Conservation (phyloP, 2,113 vertebrate genomes). For the Brachypteracias leptosomus region DNA sequence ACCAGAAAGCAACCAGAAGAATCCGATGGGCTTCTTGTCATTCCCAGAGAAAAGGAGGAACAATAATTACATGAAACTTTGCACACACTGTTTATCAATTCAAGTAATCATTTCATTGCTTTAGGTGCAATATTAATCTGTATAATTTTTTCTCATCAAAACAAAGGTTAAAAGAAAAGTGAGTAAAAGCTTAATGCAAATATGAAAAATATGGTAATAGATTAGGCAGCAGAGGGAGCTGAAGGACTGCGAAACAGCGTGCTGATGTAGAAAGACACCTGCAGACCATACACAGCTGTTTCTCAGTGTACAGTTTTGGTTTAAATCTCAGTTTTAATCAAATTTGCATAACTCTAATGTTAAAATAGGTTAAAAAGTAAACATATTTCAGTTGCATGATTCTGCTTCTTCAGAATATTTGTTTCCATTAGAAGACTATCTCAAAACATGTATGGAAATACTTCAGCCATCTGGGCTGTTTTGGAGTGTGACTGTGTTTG, state of each 20-base stretch:
- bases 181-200: background rate
- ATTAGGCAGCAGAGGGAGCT: constrained; percentile 70
- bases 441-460: background rate
- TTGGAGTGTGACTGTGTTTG: background rate
- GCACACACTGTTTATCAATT: background rate
- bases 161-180: background rate
- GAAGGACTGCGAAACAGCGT: background rate
- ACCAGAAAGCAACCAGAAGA: background rate
- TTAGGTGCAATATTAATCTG: constrained; percentile 8
- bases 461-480: background rate
- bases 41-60: background rate
- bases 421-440: background rate
- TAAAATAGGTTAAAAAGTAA: constrained; percentile 58
- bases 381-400: background rate
- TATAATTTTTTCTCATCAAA: constrained; percentile 1
- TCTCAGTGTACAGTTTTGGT: constrained; percentile 19
- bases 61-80: background rate
- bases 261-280: background rate
- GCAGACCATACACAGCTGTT: background rate
- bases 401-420: background rate
- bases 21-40: background rate
- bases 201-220: background rate
- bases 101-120: background rate
- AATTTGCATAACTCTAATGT: constrained; percentile 33
- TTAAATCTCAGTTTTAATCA: constrained; percentile 67